Conservation (phyloP, 2,113 vertebrate genomes). For the Alouatta palliata region DNA sequence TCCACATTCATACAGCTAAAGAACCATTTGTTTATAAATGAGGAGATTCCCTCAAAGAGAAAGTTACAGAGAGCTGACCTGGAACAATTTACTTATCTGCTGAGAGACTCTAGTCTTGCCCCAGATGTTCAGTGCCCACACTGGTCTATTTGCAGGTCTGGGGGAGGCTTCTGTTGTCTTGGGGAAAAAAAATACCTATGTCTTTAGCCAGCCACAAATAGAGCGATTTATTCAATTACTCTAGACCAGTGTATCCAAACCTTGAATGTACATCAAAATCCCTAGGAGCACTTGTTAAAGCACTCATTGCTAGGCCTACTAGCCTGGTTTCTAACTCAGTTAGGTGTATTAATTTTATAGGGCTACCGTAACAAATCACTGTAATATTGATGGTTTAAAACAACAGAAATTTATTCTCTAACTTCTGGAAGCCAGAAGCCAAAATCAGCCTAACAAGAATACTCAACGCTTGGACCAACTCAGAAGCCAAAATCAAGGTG, state of each 20-base stretch:
- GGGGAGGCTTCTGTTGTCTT: not conserved
- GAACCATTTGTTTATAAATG: not conserved
- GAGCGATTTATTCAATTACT: not conserved
- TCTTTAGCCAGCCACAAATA: not conserved
- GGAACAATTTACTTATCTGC: not conserved
- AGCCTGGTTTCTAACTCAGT: not conserved
- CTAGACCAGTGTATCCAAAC: not conserved
- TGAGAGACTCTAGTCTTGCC: not conserved
- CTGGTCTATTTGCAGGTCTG: not conserved
- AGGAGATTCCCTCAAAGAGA: not conserved
- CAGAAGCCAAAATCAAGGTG: not conserved
- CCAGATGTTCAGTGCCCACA: rapidly evolving
- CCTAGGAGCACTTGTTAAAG: not conserved
- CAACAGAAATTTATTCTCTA: not conserved
- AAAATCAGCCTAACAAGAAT: not conserved
- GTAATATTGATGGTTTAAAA: not conserved
- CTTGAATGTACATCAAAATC: not conserved
- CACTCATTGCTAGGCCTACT: not conserved
- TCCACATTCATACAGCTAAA: not conserved
- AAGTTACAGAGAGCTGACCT: not conserved
- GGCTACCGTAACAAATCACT: not conserved
- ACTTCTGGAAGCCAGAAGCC: not conserved
- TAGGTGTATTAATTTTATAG: not conserved
- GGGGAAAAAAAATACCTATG: rapidly evolving
- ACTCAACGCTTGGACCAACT: no score